Percentiles rank a stretch among this genome's conserved stretches.
These are phyloP conservation scores for Philopedon plagiatum DNA, from an alignment of 2,888 invertebrate species.

Conservation along the genomic window DNA sequence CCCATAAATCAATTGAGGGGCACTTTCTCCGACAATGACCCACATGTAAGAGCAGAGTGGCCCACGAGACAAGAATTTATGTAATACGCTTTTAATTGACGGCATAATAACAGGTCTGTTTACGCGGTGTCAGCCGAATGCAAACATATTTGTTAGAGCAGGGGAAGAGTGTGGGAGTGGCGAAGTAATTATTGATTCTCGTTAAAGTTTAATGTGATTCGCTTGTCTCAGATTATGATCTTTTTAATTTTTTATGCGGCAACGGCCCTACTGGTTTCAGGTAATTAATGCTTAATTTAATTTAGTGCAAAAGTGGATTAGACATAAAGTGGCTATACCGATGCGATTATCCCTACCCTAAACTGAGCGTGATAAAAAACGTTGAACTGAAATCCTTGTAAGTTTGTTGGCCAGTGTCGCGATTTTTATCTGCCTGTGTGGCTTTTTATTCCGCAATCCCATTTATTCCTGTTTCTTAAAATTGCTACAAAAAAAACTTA, in stretches of 20 bases:
- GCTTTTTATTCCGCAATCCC: too few relatives aligned
- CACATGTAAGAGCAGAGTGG: constrained; percentile 52
- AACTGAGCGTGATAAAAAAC: too few relatives aligned
- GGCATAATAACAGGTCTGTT: constrained; percentile 65
- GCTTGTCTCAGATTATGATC: constrained; percentile 42
- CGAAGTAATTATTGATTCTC: constrained; percentile 60
- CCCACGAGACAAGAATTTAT: constrained; percentile 54
- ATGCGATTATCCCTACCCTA: too few relatives aligned
- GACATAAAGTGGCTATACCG: too few relatives aligned
- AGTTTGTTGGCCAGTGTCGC: too few relatives aligned
- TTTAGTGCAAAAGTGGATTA: neutral
- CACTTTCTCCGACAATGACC: constrained; percentile 59
- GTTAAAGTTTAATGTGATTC: constrained; percentile 54
- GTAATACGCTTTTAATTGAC: constrained; percentile 66
- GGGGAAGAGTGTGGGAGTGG: constrained; percentile 60
- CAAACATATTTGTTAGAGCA: constrained; percentile 54
- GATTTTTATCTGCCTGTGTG: too few relatives aligned
- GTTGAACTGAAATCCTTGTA: too few relatives aligned
- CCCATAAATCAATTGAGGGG: constrained; percentile 59
- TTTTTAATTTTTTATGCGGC: constrained; percentile 35
- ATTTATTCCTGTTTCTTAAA: too few relatives aligned
- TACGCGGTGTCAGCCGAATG: constrained; percentile 60
- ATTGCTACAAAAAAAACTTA: too few relatives aligned
- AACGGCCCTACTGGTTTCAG: constrained; percentile 16
- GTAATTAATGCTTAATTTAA: constrained; percentile 2